These are phyloP conservation scores for Dipodomys ordii DNA, from an alignment of 2,113 vertebrate genomes.

Conservation along the genomic window DNA sequence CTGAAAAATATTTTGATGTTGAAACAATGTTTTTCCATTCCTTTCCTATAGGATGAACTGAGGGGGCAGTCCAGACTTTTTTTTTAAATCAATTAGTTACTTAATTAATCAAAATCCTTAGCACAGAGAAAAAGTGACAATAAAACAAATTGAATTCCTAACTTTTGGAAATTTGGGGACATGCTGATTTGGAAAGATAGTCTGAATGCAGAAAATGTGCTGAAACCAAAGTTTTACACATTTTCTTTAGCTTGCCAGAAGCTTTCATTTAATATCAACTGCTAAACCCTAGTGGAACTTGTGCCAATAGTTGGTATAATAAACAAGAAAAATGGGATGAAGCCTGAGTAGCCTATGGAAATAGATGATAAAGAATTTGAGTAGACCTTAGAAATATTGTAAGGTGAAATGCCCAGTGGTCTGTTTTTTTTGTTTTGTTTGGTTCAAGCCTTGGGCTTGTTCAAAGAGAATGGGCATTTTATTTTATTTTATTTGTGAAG, in stretches of 20 bases:
- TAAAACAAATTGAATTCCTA: not conserved
- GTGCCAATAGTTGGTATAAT: not conserved
- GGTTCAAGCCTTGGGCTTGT: not conserved
- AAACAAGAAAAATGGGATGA: not conserved
- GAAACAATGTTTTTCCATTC: not conserved
- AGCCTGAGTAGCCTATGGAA: not conserved
- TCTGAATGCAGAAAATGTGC: not conserved
- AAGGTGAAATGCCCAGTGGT: not conserved
- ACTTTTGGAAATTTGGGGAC: not conserved
- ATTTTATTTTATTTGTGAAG: too few relatives aligned
- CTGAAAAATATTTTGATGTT: not conserved
- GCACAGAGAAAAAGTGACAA: conserved; percentile 15
- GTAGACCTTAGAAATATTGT: not conserved
- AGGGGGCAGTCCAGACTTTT: not conserved
- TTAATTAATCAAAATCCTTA: not conserved
- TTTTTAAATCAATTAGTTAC: too few relatives aligned
- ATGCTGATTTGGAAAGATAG: not conserved
- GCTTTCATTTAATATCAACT: conserved; percentile 15
- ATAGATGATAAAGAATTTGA: not conserved
- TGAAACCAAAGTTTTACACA: not conserved
- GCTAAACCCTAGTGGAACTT: not conserved
- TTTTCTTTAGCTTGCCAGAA: not conserved
- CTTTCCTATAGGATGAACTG: not conserved
- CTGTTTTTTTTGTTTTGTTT: not conserved
- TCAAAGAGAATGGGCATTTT: too few relatives aligned